These are phyloP conservation scores for Apis florea DNA, from an alignment of 1,140 invertebrate genomes.

Conservation along the genomic window DNA sequence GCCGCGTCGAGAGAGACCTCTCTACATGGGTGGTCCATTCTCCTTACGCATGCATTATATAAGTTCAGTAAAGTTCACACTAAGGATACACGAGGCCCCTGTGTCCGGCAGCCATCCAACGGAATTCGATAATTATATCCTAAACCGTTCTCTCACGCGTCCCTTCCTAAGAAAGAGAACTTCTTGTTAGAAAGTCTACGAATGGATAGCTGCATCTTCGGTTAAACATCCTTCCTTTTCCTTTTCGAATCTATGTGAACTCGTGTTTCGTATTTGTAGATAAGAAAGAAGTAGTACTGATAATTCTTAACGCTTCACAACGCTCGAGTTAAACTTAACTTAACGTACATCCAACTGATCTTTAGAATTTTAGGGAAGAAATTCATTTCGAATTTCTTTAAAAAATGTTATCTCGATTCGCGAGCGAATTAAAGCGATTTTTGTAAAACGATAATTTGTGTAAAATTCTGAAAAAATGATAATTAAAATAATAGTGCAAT, in stretches of 20 bases:
- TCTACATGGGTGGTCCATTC: slow-evolving; percentile 80
- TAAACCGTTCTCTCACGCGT: slow-evolving; percentile 40
- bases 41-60: slow-evolving; percentile 76
- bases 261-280: not conserved
- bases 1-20: slow-evolving; percentile 70
- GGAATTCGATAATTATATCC: slow-evolving; percentile 61
- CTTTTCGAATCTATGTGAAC: not conserved
- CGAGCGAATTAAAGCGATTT: not conserved
- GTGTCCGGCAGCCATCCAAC: slow-evolving; percentile 30
- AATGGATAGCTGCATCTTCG: not conserved
- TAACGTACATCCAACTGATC: too few species aligned
- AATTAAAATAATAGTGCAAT: not conserved
- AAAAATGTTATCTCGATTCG: too few species aligned
- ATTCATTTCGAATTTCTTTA: too few species aligned
- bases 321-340: too few species aligned
- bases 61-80: slow-evolving; percentile 69
- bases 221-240: not conserved
- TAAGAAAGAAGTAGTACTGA: not conserved
- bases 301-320: too few species aligned
- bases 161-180: not conserved
- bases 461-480: not conserved
- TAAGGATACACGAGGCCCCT: slow-evolving; percentile 49
- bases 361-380: too few species aligned
- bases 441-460: not conserved
- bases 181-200: not conserved